These are phyloP conservation scores for Eupithecia exiguata DNA, from an alignment of 2,888 invertebrate species.

Conservation along the genomic window DNA sequence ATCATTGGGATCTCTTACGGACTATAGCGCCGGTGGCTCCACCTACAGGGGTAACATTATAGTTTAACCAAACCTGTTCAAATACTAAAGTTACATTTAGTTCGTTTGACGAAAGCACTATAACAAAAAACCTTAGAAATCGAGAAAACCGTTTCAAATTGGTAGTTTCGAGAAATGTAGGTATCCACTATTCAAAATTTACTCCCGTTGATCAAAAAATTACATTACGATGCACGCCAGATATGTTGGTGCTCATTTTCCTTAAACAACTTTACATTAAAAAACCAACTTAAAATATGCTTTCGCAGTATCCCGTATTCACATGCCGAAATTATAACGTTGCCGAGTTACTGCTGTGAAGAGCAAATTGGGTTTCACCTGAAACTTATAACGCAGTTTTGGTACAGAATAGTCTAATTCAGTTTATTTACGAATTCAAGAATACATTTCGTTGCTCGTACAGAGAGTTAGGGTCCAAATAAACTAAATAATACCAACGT, in stretches of 20 bases:
- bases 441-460: not conserved
- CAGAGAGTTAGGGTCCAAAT: not conserved
- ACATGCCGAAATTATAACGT: slow-evolving; percentile 18
- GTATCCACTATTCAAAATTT: not conserved
- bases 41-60: too few species aligned
- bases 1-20: too few species aligned
- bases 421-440: slow-evolving; percentile 5
- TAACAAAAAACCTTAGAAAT: too few species aligned
- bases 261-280: not conserved
- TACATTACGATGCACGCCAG: not conserved
- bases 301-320: slow-evolving; percentile 8
- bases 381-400: slow-evolving; percentile 17
- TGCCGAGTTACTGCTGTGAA: slow-evolving; percentile 12
- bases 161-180: not conserved
- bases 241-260: not conserved
- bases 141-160: not conserved
- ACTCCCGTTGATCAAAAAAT: not conserved
- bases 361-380: slow-evolving; percentile 23
- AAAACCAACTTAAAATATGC: slow-evolving; percentile 20
- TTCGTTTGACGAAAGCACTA: too few species aligned
- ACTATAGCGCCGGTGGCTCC: too few species aligned
- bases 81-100: too few species aligned
- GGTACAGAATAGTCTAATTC: not conserved
- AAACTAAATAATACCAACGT: not conserved
- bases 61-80: too few species aligned